Base-by-base conservation (phyloP, 2,888 invertebrate genomes). In the Parthenolecanium corni region DNA sequence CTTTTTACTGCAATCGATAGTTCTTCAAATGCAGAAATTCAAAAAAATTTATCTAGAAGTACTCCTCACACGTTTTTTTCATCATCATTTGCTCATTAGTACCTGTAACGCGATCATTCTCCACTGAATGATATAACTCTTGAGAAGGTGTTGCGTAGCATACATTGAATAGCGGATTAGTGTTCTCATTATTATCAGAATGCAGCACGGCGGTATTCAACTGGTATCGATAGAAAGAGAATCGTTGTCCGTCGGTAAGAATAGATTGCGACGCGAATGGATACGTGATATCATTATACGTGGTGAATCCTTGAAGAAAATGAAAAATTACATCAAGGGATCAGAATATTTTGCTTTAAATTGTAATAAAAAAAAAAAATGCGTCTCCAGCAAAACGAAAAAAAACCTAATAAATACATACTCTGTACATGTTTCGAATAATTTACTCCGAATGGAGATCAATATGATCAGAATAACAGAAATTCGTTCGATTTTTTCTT, bases 161-260 rank as follows among this genome's bases (percentile, higher is more conserved):
- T 42, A 90, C 71, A 72, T 95, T 95, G 53, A 25, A 51, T 1
- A 81, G 77, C 68, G 82, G 81, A 0, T 79, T 80, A 74, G 89
- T 89, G 12, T 77, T 77, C 38, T 78, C 74, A n/a, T 79, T 74
- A 68, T 81, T 72, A 67, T 83, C 79, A 31, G 79, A 76, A 69
- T 87, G 82, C 68, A 88, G 74, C 14, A 80, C 71, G 38, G 83
- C 78, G 0, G 93, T 95, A 72, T 98, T 98, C 64, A 98, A 74
- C 73, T 98, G 97, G 72, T 95, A 97, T 14, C 84, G 80, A 71
- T 85, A 89, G 67, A 96, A 86, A 1, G 87, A 86, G 83, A 89
- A 93, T 3, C 80, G 72, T 67, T 86, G 81, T 0, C 97, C 96
- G 75, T 97, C 86, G 0, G 93, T 90, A 42, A 95, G 78, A 14